Percentiles rank a stretch among this genome's conserved stretches.
Conservation (phyloP, 2,888 invertebrate species). For the Clitarchus hookeri region DNA sequence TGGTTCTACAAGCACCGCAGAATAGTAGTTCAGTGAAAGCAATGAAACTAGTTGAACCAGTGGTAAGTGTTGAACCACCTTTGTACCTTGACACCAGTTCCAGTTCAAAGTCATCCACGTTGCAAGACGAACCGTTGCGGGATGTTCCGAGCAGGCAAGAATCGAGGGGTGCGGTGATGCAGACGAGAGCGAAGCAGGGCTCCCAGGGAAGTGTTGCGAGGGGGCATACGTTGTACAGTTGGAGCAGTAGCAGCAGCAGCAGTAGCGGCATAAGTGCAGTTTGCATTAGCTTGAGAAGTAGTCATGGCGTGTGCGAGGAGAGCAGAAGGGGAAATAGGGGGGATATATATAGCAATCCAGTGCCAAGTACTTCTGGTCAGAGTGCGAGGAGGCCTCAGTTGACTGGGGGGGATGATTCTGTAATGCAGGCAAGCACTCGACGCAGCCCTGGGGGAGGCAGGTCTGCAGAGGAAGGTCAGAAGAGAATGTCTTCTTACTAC, state of each 20-base stretch:
- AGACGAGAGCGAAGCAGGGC: slow-evolving; percentile 1
- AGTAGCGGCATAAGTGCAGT: neutral
- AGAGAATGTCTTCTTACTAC: slow-evolving; percentile 9
- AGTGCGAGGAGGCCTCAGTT: neutral
- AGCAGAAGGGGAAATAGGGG: neutral
- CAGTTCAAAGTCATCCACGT: slow-evolving; percentile 3
- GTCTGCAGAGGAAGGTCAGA: neutral
- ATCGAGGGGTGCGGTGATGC: neutral
- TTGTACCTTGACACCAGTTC: neutral
- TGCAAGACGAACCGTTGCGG: slow-evolving; percentile 2
- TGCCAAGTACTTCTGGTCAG: neutral
- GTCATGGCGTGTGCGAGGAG: neutral
- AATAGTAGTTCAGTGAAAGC: neutral
- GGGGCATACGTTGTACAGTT: neutral
- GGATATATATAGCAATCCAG: slow-evolving; percentile 6
- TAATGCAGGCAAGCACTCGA: neutral
- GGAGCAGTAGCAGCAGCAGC: slow-evolving; percentile 17
- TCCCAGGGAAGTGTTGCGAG: neutral
- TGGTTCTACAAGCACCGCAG: neutral
- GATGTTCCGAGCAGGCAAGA: neutral
- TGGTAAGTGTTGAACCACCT: neutral
- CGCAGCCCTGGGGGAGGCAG: neutral
- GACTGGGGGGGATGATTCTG: neutral
- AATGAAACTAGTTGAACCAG: neutral
- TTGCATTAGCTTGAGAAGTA: neutral